Evolutionary conservation across 2,888 invertebrate species (phyloP).

Genomic region (Drosophila borborema): DNA sequence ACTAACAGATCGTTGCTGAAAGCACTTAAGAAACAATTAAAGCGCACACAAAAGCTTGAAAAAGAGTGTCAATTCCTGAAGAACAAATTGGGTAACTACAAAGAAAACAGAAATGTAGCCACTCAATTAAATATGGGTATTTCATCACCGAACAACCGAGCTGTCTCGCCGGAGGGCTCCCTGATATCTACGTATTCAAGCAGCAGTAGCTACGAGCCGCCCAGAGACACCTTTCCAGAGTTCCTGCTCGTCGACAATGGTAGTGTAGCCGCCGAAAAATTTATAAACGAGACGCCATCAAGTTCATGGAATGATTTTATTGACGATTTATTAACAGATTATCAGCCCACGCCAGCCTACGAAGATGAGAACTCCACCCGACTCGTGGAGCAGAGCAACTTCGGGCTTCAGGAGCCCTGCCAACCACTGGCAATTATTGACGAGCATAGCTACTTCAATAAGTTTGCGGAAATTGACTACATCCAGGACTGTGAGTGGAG

Average conservation of each 20-base stretch:
- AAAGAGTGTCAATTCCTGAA: constrained; percentile 87
- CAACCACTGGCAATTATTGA: constrained; percentile 22
- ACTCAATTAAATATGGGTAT: constrained; percentile 79
- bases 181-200: constrained; percentile 49
- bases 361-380: constrained; percentile 54
- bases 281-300: constrained; percentile 39
- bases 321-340: constrained; percentile 79
- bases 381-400: constrained; percentile 51
- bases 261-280: constrained; percentile 55
- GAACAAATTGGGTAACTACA: constrained; percentile 86
- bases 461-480: constrained; percentile 84
- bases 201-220: constrained; percentile 46
- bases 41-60: constrained; percentile 85
- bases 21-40: constrained; percentile 86
- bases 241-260: constrained; percentile 59
- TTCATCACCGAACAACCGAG: constrained; percentile 11
- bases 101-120: constrained; percentile 85
- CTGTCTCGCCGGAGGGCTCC: constrained; percentile 51
- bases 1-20: constrained; percentile 86
- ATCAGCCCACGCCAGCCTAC: constrained; percentile 45
- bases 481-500: constrained; percentile 87
- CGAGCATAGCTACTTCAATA: constrained; percentile 68
- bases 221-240: constrained; percentile 25
- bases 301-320: constrained; percentile 66
- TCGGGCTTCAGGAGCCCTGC: constrained; percentile 23